phyloP scores from a whole-genome alignment of 2,113 vertebrate species.

The Epinephelus lanceolatus region DNA sequence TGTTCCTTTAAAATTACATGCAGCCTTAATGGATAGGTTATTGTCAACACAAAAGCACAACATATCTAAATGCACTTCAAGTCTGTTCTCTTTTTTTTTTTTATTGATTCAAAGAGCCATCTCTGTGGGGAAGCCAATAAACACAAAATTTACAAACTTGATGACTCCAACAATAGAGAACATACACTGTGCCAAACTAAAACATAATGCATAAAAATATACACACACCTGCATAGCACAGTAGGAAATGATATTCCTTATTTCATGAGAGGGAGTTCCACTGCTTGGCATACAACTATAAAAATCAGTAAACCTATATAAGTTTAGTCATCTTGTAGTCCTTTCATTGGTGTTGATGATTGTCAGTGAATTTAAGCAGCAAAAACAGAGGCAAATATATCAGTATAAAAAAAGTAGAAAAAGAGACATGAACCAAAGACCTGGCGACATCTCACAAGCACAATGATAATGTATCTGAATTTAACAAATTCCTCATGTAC shows the following conservation, averaged over 20 bases:
- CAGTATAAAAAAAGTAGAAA: constrained; percentile 22
- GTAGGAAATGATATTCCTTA: constrained; percentile 13
- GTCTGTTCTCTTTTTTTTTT: neutral
- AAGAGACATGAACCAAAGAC: constrained; percentile 28
- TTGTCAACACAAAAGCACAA: neutral
- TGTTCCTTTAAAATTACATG: neutral
- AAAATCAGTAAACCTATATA: neutral
- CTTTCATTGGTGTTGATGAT: neutral
- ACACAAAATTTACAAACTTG: constrained; percentile 19
- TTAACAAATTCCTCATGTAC: neutral
- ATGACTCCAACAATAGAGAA: constrained; percentile 28
- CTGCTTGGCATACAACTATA: neutral
- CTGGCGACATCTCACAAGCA: neutral
- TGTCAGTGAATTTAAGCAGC: constrained; percentile 8
- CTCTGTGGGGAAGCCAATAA: neutral
- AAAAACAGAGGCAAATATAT: constrained; percentile 4
- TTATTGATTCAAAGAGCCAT: constrained; percentile 16
- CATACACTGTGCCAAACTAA: constrained; percentile 25
- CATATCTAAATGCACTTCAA: neutral
- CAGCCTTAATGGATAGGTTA: neutral
- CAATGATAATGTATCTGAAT: neutral
- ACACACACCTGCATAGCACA: constrained; percentile 28
- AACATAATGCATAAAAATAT: constrained; percentile 10
- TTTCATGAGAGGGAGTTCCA: constrained; percentile 1
- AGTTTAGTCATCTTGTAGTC: neutral